These are phyloP conservation scores for Python bivittatus DNA, from an alignment of 2,113 vertebrate genomes.

Conservation along the genomic window DNA sequence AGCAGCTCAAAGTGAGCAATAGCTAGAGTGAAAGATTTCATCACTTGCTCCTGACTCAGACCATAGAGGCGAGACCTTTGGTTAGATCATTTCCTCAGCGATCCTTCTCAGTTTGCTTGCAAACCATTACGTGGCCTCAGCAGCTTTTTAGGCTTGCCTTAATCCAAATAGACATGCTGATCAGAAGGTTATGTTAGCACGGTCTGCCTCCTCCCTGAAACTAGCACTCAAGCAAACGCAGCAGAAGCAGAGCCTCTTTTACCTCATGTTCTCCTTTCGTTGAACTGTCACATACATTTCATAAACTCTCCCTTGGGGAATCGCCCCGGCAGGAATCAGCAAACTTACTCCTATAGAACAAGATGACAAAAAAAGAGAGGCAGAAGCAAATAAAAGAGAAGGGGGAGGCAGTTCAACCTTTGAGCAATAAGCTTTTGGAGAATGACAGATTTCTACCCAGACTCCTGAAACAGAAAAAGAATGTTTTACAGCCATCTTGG, in stretches of 20 bases:
- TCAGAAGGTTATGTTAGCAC: constrained; percentile 1
- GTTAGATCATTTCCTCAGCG: background rate
- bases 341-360: constrained; percentile 89
- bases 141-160: background rate
- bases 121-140: constrained; percentile 22
- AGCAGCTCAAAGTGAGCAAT: background rate
- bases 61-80: constrained; percentile 5
- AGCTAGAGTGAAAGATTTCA: background rate
- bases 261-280: constrained; percentile 98
- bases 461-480: background rate
- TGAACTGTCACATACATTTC: constrained; percentile 99
- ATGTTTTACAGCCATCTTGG: constrained; percentile 15
- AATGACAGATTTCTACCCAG: constrained; percentile 32
- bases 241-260: constrained; percentile 52
- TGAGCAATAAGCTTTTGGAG: constrained; percentile 12
- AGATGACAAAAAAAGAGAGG: constrained; percentile 20
- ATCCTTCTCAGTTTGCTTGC: background rate
- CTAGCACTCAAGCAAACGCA: constrained; percentile 38
- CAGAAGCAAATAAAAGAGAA: background rate
- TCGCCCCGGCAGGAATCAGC: constrained; percentile 91
- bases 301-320: constrained; percentile 96
- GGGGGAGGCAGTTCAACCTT: constrained; percentile 19
- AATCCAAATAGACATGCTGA: background rate
- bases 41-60: background rate
- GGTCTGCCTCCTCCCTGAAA: background rate